Evolutionary conservation across 2,888 invertebrate genomes (phyloP).

Genomic region (Bombylius discolor): DNA sequence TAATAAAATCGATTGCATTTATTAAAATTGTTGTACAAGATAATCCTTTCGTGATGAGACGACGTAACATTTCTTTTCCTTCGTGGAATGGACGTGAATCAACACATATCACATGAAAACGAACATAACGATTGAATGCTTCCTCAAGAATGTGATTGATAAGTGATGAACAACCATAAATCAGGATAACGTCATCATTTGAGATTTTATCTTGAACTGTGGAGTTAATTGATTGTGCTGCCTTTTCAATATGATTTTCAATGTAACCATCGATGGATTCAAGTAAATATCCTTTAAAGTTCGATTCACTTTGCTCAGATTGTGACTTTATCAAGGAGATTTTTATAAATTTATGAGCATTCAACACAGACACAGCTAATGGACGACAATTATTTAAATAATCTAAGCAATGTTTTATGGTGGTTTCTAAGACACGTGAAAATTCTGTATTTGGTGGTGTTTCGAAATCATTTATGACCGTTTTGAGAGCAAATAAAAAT

Average conservation of each 20-base stretch:
- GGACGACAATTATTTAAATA: constrained; percentile 70
- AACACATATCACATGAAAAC: constrained; percentile 68
- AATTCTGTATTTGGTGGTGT: constrained; percentile 76
- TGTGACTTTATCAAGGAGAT: constrained; percentile 56
- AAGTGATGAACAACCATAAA: constrained; percentile 73
- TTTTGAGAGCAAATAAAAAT: constrained; percentile 62
- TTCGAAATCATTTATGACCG: constrained; percentile 65
- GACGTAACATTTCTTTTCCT: constrained; percentile 61
- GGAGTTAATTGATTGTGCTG: constrained; percentile 72
- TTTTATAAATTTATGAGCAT: constrained; percentile 70
- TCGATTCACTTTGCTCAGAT: constrained; percentile 51
- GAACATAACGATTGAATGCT: constrained; percentile 50
- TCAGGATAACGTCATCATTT: constrained; percentile 73
- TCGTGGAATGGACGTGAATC: constrained; percentile 65
- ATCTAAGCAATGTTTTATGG: constrained; percentile 52
- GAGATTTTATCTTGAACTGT: constrained; percentile 70
- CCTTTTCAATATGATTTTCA: constrained; percentile 71
- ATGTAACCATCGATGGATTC: constrained; percentile 63
- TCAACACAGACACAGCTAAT: constrained; percentile 76
- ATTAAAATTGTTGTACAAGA: constrained; percentile 70
- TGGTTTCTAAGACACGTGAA: constrained; percentile 65
- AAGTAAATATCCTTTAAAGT: constrained; percentile 58
- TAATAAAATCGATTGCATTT: constrained; percentile 65
- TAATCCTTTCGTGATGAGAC: constrained; percentile 56
- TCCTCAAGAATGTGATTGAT: constrained; percentile 58